These are phyloP conservation scores for Amiota mariae DNA, from an alignment of 2,888 invertebrate genomes.

Conservation along the genomic window DNA sequence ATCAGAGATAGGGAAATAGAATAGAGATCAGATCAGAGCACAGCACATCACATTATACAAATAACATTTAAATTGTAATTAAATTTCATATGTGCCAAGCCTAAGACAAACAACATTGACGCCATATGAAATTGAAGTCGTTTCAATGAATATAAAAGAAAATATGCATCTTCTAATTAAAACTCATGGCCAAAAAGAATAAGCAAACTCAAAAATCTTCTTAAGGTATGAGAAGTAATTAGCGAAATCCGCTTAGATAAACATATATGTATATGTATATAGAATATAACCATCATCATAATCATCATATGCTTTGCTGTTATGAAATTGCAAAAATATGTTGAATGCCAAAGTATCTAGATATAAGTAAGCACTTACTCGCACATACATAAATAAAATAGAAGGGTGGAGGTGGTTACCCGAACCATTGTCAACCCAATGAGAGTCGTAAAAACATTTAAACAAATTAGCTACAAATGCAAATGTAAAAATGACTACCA, in stretches of 20 bases:
- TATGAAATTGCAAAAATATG: conserved; percentile 53
- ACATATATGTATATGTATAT: neutral
- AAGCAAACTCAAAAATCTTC: neutral
- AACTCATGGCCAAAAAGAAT: neutral
- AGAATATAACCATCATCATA: neutral
- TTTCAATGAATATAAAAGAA: neutral
- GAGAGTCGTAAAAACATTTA: conserved; percentile 54
- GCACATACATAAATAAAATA: neutral
- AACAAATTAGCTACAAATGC: conserved; percentile 66
- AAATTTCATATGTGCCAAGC: conserved; percentile 27
- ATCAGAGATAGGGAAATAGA: too few relatives aligned
- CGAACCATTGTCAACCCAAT: conserved; percentile 43
- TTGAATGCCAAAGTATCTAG: conserved; percentile 58
- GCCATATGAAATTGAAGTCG: neutral
- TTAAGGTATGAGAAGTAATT: conserved; percentile 50
- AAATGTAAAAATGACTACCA: conserved; percentile 66
- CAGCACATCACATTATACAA: conserved; percentile 22
- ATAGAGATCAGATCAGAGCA: too few relatives aligned
- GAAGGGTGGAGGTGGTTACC: conserved; percentile 1
- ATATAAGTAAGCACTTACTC: conserved; percentile 47
- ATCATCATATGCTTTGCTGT: neutral
- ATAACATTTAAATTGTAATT: conserved; percentile 60
- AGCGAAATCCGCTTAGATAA: conserved; percentile 51
- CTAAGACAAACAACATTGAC: neutral
- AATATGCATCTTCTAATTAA: conserved; percentile 23